Percentiles rank a stretch among this genome's conserved stretches.
phyloP scores from a whole-genome alignment of 2,113 vertebrate genomes.

The Pipra filicauda region DNA sequence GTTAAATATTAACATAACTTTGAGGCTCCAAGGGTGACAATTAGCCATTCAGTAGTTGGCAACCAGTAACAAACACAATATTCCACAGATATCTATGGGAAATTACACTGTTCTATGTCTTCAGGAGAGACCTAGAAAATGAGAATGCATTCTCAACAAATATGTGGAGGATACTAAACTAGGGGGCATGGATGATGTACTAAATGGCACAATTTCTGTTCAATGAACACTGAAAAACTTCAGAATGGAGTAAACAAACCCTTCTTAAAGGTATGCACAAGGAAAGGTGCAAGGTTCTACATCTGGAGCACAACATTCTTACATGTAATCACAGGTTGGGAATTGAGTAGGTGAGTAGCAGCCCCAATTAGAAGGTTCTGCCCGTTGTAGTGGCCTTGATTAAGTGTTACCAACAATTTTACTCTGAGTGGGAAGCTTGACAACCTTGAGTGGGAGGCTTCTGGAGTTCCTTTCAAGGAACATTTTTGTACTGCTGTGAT shows the following conservation, averaged over 20 bases:
- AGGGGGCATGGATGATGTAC: rapidly evolving
- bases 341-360: background rate
- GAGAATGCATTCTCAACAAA: background rate
- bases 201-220: background rate
- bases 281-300: background rate
- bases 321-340: background rate
- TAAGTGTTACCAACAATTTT: background rate
- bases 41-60: background rate
- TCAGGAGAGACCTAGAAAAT: background rate
- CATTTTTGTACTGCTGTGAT: background rate
- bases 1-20: background rate
- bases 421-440: background rate
- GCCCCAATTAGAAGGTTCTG: background rate
- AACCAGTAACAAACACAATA: background rate
- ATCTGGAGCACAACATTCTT: background rate
- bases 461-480: background rate
- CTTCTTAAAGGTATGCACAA: background rate
- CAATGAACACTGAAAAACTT: background rate
- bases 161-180: background rate
- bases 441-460: background rate
- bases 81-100: background rate
- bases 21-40: background rate
- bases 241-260: background rate
- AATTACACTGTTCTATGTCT: background rate
- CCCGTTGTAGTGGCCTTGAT: background rate